Conservation (phyloP, 2,797 vertebrate genomes). For the Sebastiscus tertius region DNA sequence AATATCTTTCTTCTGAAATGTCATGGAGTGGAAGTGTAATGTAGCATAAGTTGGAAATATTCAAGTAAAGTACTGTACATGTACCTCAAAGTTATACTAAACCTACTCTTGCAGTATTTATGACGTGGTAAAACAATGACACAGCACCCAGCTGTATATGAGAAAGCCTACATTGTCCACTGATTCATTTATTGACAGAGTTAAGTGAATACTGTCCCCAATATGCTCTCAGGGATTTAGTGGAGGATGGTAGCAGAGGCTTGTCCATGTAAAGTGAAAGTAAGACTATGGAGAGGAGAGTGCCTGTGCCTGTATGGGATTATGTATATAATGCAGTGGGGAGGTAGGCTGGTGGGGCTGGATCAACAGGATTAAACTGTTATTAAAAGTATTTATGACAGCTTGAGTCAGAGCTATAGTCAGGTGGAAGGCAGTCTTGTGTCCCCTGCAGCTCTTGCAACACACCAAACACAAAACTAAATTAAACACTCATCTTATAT, state of each 20-base stretch:
- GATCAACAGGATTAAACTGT: conserved; percentile 70
- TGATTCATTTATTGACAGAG: neutral
- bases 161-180: neutral
- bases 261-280: conserved; percentile 43
- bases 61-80: neutral
- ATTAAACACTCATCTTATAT: neutral
- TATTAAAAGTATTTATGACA: conserved; percentile 68
- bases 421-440: conserved; percentile 8
- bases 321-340: conserved; percentile 23
- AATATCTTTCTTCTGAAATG: too few relatives aligned
- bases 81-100: too few relatives aligned
- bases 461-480: neutral
- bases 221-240: neutral
- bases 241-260: neutral
- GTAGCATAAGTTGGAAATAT: too few relatives aligned
- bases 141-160: neutral
- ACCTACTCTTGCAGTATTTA: neutral
- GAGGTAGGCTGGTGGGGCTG: conserved; percentile 29
- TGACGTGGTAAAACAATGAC: neutral
- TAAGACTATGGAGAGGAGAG: conserved; percentile 13
- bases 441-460: neutral
- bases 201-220: neutral
- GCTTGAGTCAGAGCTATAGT: conserved; percentile 43
- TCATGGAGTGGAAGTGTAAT: too few relatives aligned
- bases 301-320: conserved; percentile 38